Base-by-base conservation (phyloP, 1,140 invertebrate species). In the Mycetomoellerius zeteki region DNA sequence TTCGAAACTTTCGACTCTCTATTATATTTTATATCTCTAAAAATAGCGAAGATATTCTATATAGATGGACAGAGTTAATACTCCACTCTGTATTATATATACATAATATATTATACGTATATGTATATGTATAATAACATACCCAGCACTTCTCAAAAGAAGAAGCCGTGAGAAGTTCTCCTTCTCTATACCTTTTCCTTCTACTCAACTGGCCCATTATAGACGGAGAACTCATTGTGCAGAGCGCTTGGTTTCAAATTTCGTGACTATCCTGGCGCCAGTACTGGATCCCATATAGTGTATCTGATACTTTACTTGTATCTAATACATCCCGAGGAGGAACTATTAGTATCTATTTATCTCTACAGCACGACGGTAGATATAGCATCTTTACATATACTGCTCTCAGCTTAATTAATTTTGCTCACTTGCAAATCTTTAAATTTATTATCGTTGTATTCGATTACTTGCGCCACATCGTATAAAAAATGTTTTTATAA, bases 211-310 rank as follows among this genome's bases (percentile, higher is more conserved):
- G 24, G 21, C 52, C 14, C 30, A 62, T 60, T 72, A 54, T 76
- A 71, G 16, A 67, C 80, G 77, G 27, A 43, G 62, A 85, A 52
- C 47, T 77, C 43, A 90, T 90, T 90, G 82, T 90, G 33, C 33
- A 2, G 37, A 21, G 54, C 72, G 21, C 64, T 50, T 72, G 78
- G 84, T 88, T 58, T 91, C 89, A 27, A 2, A 58, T 91, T 90
- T 90, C 87, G n/a, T 85, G 73, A 56, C 64, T 88, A 69, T 65
- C 33, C 82, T 90, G 86, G 86, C 89, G 86, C 90, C 89, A 60
- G 54, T 88, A 86, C 54, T 90, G 67, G 72, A 60, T 86, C 71
- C 78, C 50, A n/a, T 27, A 21, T 54, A 62, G 47, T 37, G 33
- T 77, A n/a, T 54, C 77, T 56, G 43, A 81, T 75, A 73, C 62